These are phyloP conservation scores for Polyploca ridens DNA, from an alignment of 2,888 invertebrate species.

Conservation along the genomic window DNA sequence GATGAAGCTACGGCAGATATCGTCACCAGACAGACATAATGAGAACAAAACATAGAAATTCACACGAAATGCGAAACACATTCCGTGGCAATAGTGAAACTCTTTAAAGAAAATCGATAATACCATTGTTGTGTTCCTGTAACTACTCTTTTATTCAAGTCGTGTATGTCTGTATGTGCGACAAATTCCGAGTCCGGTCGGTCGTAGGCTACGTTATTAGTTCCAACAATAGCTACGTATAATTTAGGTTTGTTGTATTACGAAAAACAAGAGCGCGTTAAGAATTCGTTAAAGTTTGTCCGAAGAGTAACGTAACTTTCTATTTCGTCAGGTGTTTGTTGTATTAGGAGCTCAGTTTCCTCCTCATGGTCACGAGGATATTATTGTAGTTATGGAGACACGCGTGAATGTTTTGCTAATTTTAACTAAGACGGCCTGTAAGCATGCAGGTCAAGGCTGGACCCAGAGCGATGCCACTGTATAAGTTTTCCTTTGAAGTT, in stretches of 20 bases:
- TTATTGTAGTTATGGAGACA: constrained; percentile 44
- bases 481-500: constrained; percentile 15
- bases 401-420: constrained; percentile 49
- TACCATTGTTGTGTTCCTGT: constrained; percentile 46
- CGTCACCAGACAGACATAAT: constrained; percentile 24
- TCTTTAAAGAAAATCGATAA: constrained; percentile 48
- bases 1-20: constrained; percentile 26
- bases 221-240: constrained; percentile 25
- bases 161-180: constrained; percentile 11
- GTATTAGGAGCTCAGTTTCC: constrained; percentile 42
- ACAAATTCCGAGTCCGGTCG: constrained; percentile 24
- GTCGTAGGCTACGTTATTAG: constrained; percentile 25
- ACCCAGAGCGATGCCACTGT: constrained; percentile 21
- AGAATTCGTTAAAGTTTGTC: constrained; percentile 23
- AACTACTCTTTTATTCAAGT: constrained; percentile 26
- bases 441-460: constrained; percentile 48
- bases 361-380: constrained; percentile 46
- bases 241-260: constrained; percentile 28
- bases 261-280: constrained; percentile 32
- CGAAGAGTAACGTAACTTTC: constrained; percentile 19
- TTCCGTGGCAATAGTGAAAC: constrained; percentile 53
- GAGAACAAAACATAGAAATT: constrained; percentile 42
- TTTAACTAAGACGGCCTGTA: constrained; percentile 32
- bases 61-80: constrained; percentile 50
- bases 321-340: constrained; percentile 22